phyloP scores from a whole-genome alignment of 1,140 invertebrate genomes.

The Thalassaphorura encarpata region DNA sequence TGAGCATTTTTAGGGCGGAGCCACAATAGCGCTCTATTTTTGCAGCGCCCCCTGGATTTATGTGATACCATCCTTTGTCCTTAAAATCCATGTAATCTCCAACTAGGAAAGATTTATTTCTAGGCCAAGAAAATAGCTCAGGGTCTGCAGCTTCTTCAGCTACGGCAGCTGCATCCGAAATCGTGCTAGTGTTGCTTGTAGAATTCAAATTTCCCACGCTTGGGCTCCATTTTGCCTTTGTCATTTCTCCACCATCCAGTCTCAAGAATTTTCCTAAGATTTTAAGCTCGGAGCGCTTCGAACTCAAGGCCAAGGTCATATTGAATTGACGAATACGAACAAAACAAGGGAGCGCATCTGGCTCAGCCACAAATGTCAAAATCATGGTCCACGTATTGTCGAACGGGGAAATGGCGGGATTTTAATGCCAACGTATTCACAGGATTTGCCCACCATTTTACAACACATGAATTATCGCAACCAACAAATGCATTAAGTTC shows the following conservation, averaged over 20 bases:
- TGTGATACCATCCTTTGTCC: neutral
- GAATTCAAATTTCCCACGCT: neutral
- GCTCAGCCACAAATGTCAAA: slow-evolving; percentile 2
- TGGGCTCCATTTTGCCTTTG: neutral
- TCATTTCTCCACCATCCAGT: neutral
- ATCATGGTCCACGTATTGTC: neutral
- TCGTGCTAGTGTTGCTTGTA: too few relatives aligned
- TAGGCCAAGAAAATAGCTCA: slow-evolving; percentile 7
- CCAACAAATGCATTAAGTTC: slow-evolving; percentile 1
- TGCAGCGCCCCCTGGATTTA: neutral
- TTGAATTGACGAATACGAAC: neutral
- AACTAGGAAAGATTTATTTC: slow-evolving; percentile 3
- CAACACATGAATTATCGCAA: neutral
- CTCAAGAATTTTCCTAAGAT: neutral
- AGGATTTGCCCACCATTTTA: slow-evolving; percentile 12
- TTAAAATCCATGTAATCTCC: slow-evolving; percentile 9
- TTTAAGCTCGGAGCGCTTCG: neutral
- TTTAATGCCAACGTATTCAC: neutral
- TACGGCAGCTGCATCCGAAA: neutral
- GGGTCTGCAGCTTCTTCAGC: neutral
- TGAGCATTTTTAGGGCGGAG: slow-evolving; percentile 2
- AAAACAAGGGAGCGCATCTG: neutral
- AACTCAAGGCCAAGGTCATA: neutral
- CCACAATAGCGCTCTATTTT: slow-evolving; percentile 9
- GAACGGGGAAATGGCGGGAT: neutral